Conservation (phyloP, 2,888 invertebrate genomes). For the Heliconius sara region DNA sequence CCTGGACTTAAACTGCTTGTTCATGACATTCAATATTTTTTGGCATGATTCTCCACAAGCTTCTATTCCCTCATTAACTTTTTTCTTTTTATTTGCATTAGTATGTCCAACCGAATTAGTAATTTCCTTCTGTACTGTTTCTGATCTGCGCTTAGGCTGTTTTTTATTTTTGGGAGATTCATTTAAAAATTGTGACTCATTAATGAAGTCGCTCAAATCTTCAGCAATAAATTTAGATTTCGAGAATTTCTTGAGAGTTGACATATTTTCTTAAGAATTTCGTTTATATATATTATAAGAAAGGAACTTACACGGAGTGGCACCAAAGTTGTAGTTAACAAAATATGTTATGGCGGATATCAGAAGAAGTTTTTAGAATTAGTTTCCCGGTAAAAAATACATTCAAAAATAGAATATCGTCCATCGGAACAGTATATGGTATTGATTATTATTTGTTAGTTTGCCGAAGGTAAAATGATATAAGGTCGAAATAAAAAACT, state of each 20-base stretch:
- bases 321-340: background rate
- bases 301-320: background rate
- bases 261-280: conserved; percentile 55
- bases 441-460: background rate
- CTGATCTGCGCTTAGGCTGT: conserved; percentile 56
- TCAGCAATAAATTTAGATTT: conserved; percentile 65
- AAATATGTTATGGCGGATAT: background rate
- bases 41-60: conserved; percentile 63
- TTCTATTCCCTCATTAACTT: conserved; percentile 57
- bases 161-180: conserved; percentile 62
- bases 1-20: conserved; percentile 66
- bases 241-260: conserved; percentile 57
- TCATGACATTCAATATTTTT: conserved; percentile 67
- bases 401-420: conserved; percentile 6
- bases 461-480: conserved; percentile 11
- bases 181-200: conserved; percentile 63
- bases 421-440: background rate
- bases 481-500: background rate
- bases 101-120: conserved; percentile 49
- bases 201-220: conserved; percentile 62
- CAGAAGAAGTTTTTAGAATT: background rate
- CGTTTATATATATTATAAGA: background rate
- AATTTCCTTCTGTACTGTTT: conserved; percentile 59
- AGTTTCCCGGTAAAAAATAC: conserved; percentile 7
- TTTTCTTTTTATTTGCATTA: conserved; percentile 62